Evolutionary conservation across 2,797 vertebrate genomes (phyloP).

Genomic region (Chanos chanos): DNA sequence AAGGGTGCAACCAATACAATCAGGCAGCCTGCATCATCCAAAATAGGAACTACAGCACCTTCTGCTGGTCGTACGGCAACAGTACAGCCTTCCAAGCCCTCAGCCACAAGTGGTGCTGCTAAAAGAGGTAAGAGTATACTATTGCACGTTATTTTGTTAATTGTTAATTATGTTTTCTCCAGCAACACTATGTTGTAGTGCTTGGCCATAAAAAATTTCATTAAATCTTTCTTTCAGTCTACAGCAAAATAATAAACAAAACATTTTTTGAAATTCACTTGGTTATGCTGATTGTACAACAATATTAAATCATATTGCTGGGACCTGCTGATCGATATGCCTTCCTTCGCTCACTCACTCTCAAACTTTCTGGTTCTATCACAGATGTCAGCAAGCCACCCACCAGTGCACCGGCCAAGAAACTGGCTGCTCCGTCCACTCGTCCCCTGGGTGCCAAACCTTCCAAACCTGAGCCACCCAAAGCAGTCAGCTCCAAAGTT

Average conservation of each 20-base stretch:
- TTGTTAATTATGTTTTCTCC: too few relatives aligned
- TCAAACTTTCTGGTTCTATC: constrained; percentile 10
- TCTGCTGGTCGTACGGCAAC: constrained; percentile 54
- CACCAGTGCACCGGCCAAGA: constrained; percentile 50
- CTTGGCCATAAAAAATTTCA: too few relatives aligned
- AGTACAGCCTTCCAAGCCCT: constrained; percentile 48
- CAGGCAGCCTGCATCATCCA: constrained; percentile 48
- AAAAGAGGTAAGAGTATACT: constrained; percentile 67
- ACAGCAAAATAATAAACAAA: too few relatives aligned
- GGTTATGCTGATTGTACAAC: too few relatives aligned
- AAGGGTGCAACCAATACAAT: constrained; percentile 40
- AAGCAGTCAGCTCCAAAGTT: constrained; percentile 43
- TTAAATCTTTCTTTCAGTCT: too few relatives aligned
- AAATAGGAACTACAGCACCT: constrained; percentile 44
- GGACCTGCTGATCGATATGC: not conserved
- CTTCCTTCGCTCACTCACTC: not conserved
- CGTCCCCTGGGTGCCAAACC: constrained; percentile 47
- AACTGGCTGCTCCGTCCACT: constrained; percentile 34
- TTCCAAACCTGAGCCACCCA: constrained; percentile 55
- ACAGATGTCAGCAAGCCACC: constrained; percentile 63
- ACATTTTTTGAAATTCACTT: too few relatives aligned
- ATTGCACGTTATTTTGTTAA: too few relatives aligned
- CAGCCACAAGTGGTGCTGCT: constrained; percentile 27
- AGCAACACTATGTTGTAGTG: too few relatives aligned
- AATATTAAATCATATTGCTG: too few relatives aligned